A percentile compares a stretch with the other conserved stretches of the same genome.
Evolutionary conservation across 2,113 vertebrate species (phyloP).

Genomic region (Heterotis niloticus): DNA sequence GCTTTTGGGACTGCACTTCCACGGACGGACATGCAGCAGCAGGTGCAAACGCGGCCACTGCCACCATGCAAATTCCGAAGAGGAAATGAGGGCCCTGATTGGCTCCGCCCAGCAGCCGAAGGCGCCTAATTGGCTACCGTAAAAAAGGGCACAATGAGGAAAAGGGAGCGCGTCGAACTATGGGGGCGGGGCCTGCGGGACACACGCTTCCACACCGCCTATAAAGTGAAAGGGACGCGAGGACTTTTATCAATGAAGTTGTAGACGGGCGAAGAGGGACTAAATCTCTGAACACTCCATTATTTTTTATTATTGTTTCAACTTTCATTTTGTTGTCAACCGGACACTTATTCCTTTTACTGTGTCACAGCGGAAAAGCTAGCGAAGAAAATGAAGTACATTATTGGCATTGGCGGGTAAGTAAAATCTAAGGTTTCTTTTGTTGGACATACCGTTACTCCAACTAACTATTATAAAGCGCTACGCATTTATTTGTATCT

Average conservation of each 20-base stretch:
- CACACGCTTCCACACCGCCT: slow-evolving; percentile 26
- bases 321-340: background rate
- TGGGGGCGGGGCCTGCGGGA: background rate
- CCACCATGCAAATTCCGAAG: slow-evolving; percentile 29
- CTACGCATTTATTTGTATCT: too few relatives aligned
- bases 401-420: slow-evolving; percentile 74
- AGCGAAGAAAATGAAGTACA: slow-evolving; percentile 60
- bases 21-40: slow-evolving; percentile 26
- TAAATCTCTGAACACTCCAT: background rate
- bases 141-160: slow-evolving; percentile 13
- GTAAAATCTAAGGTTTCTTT: slow-evolving; percentile 25
- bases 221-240: slow-evolving; percentile 26
- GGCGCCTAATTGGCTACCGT: slow-evolving; percentile 23
- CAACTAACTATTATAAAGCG: too few relatives aligned
- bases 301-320: slow-evolving; percentile 3
- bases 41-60: slow-evolving; percentile 3
- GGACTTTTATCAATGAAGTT: slow-evolving; percentile 58
- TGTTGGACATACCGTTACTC: too few relatives aligned
- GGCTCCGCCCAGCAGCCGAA: background rate
- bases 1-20: slow-evolving; percentile 2
- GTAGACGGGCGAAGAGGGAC: background rate
- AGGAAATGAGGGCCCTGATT: slow-evolving; percentile 16
- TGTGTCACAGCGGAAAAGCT: background rate
- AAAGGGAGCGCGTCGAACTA: background rate
- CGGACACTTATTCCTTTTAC: background rate